Evolutionary conservation across 2,888 invertebrate species (phyloP), one percentile per base, ranked within the genome.

Genomic region (Chymomyza fuscimana): DNA sequence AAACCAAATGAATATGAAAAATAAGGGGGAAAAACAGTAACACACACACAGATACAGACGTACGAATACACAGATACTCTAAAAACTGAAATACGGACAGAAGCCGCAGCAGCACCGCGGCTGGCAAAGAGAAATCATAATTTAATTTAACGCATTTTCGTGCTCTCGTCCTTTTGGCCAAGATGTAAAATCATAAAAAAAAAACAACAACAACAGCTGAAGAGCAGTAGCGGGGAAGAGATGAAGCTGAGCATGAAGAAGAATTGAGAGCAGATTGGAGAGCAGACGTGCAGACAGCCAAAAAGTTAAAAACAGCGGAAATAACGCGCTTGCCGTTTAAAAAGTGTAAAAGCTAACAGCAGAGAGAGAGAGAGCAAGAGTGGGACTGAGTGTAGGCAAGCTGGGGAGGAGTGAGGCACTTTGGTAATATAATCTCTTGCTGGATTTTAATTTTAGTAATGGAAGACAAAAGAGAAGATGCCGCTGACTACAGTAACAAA

Each of bases 391-490:
- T 65, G 29, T 64, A 67, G 10, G 51, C n/a, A 56, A 4, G 29
- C 12, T 10, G 52, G 25, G 7, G 40, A 36, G 68, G 85, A 76
- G 63, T 79, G 86, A 83, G 86, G 80, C 82, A 84, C 87, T 86
- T 82, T 86, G 84, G 85, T 85, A 85, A 88, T 88, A 85, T 85
- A 82, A 88, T 87, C 83, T 86, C 86, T 80, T 73, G 71, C 71
- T 74, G 82, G 77, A 86, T 89, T 89, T 87, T 89, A 87, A 87
- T 87, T 87, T 87, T 76, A 76, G 87, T 87, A 87, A 87, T 87
- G 87, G 87, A 88, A 89, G 78, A 86, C 88, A 86, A 86, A 87
- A 76, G 73, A 79, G 73, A 79, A 79, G 76, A 74, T 73, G 70
- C 36, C 46, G 22, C 15, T 51, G 51, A 29, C 51, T 15, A 36